These are phyloP conservation scores for Scrobipalpa costella DNA, from an alignment of 2,888 invertebrate species.

Conservation along the genomic window DNA sequence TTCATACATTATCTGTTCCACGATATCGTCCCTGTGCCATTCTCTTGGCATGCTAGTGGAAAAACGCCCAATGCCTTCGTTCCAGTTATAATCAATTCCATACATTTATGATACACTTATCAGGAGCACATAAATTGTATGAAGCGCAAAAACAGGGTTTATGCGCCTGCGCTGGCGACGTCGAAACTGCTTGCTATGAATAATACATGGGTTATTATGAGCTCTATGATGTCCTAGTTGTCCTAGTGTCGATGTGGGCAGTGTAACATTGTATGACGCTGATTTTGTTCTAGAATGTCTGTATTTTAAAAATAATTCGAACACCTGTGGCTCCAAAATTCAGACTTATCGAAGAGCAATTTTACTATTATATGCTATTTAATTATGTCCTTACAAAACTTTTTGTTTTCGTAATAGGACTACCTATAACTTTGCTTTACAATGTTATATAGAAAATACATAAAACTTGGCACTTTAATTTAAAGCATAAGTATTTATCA, in stretches of 20 bases:
- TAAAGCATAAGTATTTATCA: too few species aligned
- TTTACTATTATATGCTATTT: too few species aligned
- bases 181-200: conserved; percentile 69
- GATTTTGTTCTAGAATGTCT: conserved; percentile 7
- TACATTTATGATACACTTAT: conserved; percentile 58
- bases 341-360: too few species aligned
- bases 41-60: too few species aligned
- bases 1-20: too few species aligned
- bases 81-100: conserved; percentile 32
- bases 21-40: too few species aligned
- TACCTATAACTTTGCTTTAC: too few species aligned
- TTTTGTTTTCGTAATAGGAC: too few species aligned
- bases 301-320: background rate
- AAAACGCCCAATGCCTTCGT: background rate
- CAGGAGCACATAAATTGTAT: conserved; percentile 53
- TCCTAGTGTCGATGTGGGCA: conserved; percentile 28
- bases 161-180: conserved; percentile 63
- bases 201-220: conserved; percentile 68
- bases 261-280: conserved; percentile 6
- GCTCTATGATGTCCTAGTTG: conserved; percentile 52
- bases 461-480: too few species aligned
- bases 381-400: too few species aligned
- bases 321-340: too few species aligned
- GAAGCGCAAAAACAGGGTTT: conserved; percentile 56
- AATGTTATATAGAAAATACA: too few species aligned